Evolutionary conservation across 2,888 invertebrate genomes (phyloP).

Genomic region (Rhagonycha lutea): DNA sequence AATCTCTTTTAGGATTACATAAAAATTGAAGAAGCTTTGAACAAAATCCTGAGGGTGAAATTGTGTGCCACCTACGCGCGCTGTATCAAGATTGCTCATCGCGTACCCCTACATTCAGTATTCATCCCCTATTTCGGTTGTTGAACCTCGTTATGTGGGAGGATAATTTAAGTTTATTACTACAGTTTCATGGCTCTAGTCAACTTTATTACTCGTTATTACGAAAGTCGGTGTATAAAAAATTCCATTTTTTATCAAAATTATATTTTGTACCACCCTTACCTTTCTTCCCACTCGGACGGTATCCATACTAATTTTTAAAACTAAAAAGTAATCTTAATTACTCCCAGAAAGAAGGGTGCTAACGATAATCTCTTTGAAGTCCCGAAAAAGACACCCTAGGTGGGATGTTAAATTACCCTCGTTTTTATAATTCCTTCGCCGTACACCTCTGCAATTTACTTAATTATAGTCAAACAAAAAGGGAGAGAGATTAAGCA

Average conservation of each 20-base stretch:
- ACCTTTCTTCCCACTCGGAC: not conserved
- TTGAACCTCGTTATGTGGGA: slow-evolving; percentile 24
- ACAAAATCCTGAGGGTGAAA: slow-evolving; percentile 9
- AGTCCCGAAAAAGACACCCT: not conserved
- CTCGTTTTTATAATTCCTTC: not conserved
- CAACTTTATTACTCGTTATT: slow-evolving; percentile 5
- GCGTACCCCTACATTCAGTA: slow-evolving; percentile 1
- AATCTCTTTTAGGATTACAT: slow-evolving; percentile 9
- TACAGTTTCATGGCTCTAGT: slow-evolving; percentile 17
- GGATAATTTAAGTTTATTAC: slow-evolving; percentile 23
- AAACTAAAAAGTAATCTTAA: not conserved
- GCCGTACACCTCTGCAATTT: not conserved
- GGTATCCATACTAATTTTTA: too few relatives aligned
- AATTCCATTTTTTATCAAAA: not conserved
- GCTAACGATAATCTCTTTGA: not conserved
- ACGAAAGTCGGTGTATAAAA: not conserved
- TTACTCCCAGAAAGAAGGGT: not conserved
- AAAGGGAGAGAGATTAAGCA: not conserved
- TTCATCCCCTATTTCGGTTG: slow-evolving; percentile 25
- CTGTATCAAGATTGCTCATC: slow-evolving; percentile 6
- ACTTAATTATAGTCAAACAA: not conserved
- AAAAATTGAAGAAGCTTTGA: slow-evolving; percentile 5
- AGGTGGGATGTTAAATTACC: not conserved
- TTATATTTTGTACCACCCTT: not conserved
- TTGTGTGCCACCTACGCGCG: slow-evolving; percentile 26